Evolutionary conservation across 1,140 invertebrate species (phyloP), one percentile per base, ranked within the genome.

Genomic region (Druon quercuslanigerum): DNA sequence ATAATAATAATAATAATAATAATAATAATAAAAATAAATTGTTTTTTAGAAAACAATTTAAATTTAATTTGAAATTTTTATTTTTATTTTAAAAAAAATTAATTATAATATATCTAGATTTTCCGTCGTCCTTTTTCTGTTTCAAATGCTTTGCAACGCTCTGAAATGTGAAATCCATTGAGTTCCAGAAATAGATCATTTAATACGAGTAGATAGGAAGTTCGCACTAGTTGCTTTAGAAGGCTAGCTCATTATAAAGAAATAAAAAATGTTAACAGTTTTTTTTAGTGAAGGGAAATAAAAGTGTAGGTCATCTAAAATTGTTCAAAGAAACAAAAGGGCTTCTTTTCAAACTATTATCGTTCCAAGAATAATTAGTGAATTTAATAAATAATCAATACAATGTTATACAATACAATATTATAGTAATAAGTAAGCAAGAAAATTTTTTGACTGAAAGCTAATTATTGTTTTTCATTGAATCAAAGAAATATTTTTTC

Each of bases 281-380:
- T 33, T 33, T 33, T 33, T 33, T 33, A 73, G 19, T 9, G 51
- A 51, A 20, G 60, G 50, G 56, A 50, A 60, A 66, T 46, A 60
- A 25, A 66, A 50, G 46, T 66, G 20, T 14, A 33, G 51, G 71
- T 5, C 66, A 57, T 73, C 54, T 71, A 33, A 25, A 56, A 56
- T 57, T 1, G 20, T 25, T 25, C 20, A 25, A 1, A 25, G 20
- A 25, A 25, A 25, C 1, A 25, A 25, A 3, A 2, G 20, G 72
- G 74, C 56, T 74, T 74, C 50, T 52, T 78, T 50, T 74, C 50
- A 71, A 72, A 73, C 71, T 40, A 71, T 14, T 33, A 71, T 74
- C 71, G 40, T 46, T 50, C 54, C 56, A 71, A 51, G 51, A 71
- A 52, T 33, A 33, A 33, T 33, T 33, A 33, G 4, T 33, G 3